Evolutionary conservation across 2,888 invertebrate genomes (phyloP), one percentile per base, ranked within the genome.

Genomic region (Hypolimnas misippus): DNA sequence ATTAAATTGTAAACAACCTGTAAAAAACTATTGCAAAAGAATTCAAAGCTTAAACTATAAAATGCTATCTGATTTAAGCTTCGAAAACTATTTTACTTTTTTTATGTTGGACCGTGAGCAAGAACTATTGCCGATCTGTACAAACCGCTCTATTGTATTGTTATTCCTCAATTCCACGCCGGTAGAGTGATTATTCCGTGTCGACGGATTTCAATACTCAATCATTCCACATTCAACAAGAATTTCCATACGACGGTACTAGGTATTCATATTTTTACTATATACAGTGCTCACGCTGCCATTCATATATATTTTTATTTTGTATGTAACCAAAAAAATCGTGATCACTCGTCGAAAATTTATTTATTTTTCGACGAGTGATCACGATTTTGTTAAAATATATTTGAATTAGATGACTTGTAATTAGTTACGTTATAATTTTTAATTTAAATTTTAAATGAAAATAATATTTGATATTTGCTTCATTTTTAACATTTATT

Each of bases 151-250:
- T 19, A 73, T 67, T 72, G 57, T 65, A 66, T 62, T 61, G 58
- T 67, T 70, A 67, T 69, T 68, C 63, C 60, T 56, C 63, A 68
- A 21, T 46, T 46, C 44, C 42, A 17, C 42, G 50, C 51, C 51
- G 62, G 35, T 42, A 46, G 56, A 44, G 61, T 64, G 66, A 70
- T 73, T 73, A 70, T 72, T 71, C 67, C 71, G 62, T 62, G 69
- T 69, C 71, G 68, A 52, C 66, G 70, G 62, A 57, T 68, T 69
- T 72, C 73, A 72, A 73, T 73, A 70, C 72, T 69, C 73, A 73
- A 73, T 73, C 72, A 70, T 67, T 68, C 63, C 65, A 52, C 56
- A 68, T 70, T 68, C 66, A 66, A 54, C 62, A 42, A 46, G 62
- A 35, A 60, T 59, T 65, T 54, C 62, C 57, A 40, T 42, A 35